Base-by-base conservation (phyloP, 2,797 vertebrate genomes). In the Sebastolobus alascanus region DNA sequence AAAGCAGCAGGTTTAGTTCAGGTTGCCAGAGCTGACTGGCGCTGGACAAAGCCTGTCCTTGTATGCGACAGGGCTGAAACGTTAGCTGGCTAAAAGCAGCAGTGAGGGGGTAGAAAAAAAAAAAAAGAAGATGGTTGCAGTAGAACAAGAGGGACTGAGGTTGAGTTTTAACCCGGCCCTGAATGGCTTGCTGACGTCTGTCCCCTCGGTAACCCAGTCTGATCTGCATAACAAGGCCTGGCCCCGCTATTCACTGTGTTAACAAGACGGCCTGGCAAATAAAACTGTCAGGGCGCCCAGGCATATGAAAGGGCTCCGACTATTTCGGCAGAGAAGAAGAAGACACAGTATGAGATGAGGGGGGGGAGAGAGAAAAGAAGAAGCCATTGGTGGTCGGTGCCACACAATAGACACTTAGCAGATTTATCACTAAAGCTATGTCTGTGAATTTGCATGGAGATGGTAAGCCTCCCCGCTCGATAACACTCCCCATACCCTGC, bases 141-240 rank as follows among this genome's bases (percentile, higher is more conserved):
- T 2, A 75, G 83, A 84, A 85, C 73, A 89, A 85, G 72, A 85
- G 75, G 16, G 35, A 70, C 8, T 12, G 14, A 40, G 82, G 91
- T 91, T 92, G 89, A 91, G 90, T 87, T 91, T 90, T 92, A 92
- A 93, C 91, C 89, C 55, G 12, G 66, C 54, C n/a, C 73, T 93
- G 88, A 93, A 87, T 93, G 92, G 77, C 93, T 90, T 77, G 50
- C 84, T 94, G 94, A 93, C 72, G 90, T 94, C 93, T 95, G 96
- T 82, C 38, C 95, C 95, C 93, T 92, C 73, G 90, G 93, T 96
- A 96, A 97, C 95, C 97, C 93, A 91, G 93, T 93, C 88, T 82
- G 79, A 97, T 96, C 95, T 97, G 89, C 96, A 96, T 97, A 94
- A 94, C 95, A 96, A 95, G 92, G 94, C 88, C 75, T 33, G 67